Percentiles rank a stretch among this genome's conserved stretches.
These are phyloP conservation scores for Chaitophorus viminalis DNA, from an alignment of 2,888 invertebrate species.

Conservation along the genomic window DNA sequence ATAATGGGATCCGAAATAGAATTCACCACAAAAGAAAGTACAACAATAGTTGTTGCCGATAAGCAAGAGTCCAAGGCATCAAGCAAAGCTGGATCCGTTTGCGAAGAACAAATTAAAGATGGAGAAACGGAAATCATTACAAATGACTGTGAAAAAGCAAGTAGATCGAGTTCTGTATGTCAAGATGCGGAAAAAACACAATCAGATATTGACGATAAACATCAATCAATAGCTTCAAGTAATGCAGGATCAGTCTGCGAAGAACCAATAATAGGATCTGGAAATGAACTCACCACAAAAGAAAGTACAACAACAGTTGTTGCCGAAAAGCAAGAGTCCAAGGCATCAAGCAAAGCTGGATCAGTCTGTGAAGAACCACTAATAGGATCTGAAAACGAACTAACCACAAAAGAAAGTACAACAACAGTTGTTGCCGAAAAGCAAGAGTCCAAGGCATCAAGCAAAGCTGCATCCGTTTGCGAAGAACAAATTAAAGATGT, in stretches of 20 bases:
- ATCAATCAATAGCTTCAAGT: background rate
- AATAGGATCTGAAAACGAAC: background rate
- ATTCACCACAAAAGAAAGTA: background rate
- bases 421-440: background rate
- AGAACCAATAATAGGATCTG: background rate
- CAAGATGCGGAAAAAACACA: background rate
- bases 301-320: accelerated
- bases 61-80: background rate
- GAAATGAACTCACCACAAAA: background rate
- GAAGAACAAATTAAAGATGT: background rate
- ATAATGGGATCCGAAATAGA: background rate
- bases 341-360: background rate
- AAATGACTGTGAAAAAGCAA: accelerated
- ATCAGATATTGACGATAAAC: background rate
- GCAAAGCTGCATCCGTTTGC: background rate
- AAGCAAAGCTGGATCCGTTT: background rate
- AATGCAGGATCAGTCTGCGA: background rate
- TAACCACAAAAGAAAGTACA: conserved; percentile 71
- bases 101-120: background rate
- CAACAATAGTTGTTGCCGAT: background rate
- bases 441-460: background rate
- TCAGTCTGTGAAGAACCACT: background rate
- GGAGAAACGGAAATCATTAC: background rate
- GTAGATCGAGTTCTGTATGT: background rate
- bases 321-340: no score